These are phyloP conservation scores for Andrena fulva DNA, from an alignment of 2,888 invertebrate species.

Conservation along the genomic window DNA sequence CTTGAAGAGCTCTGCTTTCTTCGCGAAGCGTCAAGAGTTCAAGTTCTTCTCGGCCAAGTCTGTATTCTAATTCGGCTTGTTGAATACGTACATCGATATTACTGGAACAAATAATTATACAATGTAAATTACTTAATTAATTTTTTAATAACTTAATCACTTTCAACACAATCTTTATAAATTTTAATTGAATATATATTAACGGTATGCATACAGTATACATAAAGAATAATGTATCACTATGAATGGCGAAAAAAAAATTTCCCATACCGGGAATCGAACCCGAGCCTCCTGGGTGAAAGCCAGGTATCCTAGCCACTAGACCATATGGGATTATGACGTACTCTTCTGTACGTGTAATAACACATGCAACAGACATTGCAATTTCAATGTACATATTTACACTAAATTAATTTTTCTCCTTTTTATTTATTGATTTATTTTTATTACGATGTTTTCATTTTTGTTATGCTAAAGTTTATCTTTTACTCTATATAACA, in stretches of 20 bases:
- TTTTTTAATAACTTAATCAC: background rate
- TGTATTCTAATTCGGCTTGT: conserved; percentile 95
- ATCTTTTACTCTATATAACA: too few species aligned
- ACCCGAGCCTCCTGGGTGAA: conserved; percentile 88
- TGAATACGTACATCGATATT: conserved; percentile 96
- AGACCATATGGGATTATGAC: too few species aligned
- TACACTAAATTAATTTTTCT: too few species aligned
- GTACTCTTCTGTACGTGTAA: too few species aligned
- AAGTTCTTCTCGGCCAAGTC: conserved; percentile 94
- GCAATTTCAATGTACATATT: too few species aligned
- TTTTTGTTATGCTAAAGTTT: too few species aligned
- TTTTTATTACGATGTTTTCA: too few species aligned
- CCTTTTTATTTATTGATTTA: too few species aligned
- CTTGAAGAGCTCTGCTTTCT: conserved; percentile 92
- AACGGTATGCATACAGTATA: too few species aligned
- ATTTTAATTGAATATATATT: conserved; percentile 1
- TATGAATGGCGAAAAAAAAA: conserved; percentile 9
- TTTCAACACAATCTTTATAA: background rate
- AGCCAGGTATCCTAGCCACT: conserved; percentile 88
- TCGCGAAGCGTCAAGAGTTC: conserved; percentile 94
- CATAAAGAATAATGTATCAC: background rate
- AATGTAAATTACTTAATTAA: background rate
- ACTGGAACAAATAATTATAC: conserved; percentile 85
- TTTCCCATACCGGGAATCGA: conserved; percentile 88
- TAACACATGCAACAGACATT: too few species aligned